phyloP scores from a whole-genome alignment of 2,888 invertebrate genomes.

The Xestia c-nigrum region DNA sequence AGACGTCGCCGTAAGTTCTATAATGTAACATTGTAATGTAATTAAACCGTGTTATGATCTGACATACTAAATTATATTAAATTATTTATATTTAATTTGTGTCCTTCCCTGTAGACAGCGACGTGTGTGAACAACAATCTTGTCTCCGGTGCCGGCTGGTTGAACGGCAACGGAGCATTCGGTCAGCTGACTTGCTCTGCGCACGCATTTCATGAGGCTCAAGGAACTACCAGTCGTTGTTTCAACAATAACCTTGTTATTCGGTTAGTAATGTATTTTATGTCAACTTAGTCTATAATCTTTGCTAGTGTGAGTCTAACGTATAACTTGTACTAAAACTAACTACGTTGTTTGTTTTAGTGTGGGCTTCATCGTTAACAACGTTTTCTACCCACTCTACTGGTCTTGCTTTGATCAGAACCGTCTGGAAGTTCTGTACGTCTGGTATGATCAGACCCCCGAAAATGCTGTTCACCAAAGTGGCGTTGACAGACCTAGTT shows the following conservation, averaged over 20 bases:
- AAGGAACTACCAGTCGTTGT: conserved; percentile 84
- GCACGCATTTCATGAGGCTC: conserved; percentile 82
- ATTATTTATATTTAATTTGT: neutral
- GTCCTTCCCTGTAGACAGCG: conserved; percentile 73
- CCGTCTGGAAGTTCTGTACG: conserved; percentile 88
- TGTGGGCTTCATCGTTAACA: conserved; percentile 88
- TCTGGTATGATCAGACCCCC: conserved; percentile 85
- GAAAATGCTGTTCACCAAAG: conserved; percentile 86
- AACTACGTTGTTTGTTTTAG: conserved; percentile 68
- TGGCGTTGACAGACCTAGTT: conserved; percentile 87
- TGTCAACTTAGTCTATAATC: neutral
- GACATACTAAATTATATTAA: neutral
- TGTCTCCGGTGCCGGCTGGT: conserved; percentile 81
- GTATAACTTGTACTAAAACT: neutral
- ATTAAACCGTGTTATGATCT: neutral
- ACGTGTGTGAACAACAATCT: conserved; percentile 78
- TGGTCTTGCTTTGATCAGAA: conserved; percentile 90
- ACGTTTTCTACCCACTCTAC: conserved; percentile 85
- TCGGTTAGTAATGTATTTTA: conserved; percentile 71
- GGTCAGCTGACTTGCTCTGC: conserved; percentile 82
- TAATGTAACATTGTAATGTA: neutral
- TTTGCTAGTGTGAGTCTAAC: neutral
- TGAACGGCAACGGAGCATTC: conserved; percentile 80
- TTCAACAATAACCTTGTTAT: conserved; percentile 82
- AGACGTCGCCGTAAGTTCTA: conserved; percentile 49